A percentile compares a stretch with the other conserved stretches of the same genome.
Evolutionary conservation across 2,888 invertebrate species (phyloP).

Genomic region (Leucoptera coffeella): DNA sequence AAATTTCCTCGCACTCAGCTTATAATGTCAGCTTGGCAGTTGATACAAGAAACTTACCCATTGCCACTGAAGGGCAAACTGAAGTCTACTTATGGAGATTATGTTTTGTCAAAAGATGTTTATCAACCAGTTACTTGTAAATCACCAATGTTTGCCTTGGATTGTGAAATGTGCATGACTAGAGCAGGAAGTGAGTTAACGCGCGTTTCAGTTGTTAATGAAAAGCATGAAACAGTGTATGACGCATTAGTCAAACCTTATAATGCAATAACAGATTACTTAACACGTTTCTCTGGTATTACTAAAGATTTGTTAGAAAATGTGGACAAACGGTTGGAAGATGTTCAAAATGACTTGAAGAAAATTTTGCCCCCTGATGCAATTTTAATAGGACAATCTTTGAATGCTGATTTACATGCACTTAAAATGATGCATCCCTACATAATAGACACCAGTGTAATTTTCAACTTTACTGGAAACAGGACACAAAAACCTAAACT

Average conservation of each 20-base stretch:
- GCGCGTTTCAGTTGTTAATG: constrained; percentile 82
- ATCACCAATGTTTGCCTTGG: constrained; percentile 89
- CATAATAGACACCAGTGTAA: constrained; percentile 86
- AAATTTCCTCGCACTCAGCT: constrained; percentile 74
- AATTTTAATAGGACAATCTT: constrained; percentile 93
- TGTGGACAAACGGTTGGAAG: constrained; percentile 68
- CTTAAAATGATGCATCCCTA: constrained; percentile 97
- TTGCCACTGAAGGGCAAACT: constrained; percentile 67
- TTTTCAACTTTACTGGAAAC: constrained; percentile 80
- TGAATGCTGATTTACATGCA: constrained; percentile 84
- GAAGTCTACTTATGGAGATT: constrained; percentile 53
- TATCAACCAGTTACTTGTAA: constrained; percentile 67
- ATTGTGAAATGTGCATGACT: constrained; percentile 93
- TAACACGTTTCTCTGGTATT: constrained; percentile 80
- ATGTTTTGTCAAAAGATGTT: constrained; percentile 66
- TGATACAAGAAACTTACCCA: constrained; percentile 84
- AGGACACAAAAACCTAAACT: constrained; percentile 76
- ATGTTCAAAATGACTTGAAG: constrained; percentile 74
- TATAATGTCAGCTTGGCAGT: constrained; percentile 75
- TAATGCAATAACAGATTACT: constrained; percentile 77
- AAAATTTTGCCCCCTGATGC: constrained; percentile 80
- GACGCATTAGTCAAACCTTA: constrained; percentile 83
- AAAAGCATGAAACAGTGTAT: constrained; percentile 71
- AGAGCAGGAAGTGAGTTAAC: constrained; percentile 72
- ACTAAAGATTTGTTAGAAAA: constrained; percentile 65